phyloP scores from a whole-genome alignment of 2,888 invertebrate genomes.

The Pardosa pseudoannulata region DNA sequence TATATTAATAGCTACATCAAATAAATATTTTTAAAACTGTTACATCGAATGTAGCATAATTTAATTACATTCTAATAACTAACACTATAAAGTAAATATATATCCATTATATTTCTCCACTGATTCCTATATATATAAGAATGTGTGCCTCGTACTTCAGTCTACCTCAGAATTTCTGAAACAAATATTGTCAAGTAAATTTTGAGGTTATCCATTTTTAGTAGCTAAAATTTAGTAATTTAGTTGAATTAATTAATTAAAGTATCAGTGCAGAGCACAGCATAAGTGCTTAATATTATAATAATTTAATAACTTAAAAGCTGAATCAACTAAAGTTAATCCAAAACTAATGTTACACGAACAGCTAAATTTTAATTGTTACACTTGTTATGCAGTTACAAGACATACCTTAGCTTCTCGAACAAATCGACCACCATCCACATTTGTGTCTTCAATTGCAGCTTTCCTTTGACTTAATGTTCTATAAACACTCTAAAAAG shows the following conservation, averaged over 20 bases:
- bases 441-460: conserved; percentile 95
- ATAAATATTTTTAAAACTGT: too few relatives aligned
- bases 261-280: conserved; percentile 30
- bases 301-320: conserved; percentile 18
- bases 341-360: conserved; percentile 32
- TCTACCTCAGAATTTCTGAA: conserved; percentile 32
- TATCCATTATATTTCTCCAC: too few relatives aligned
- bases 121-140: too few relatives aligned
- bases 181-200: conserved; percentile 19
- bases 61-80: too few relatives aligned
- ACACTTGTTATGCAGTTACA: conserved; percentile 36
- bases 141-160: too few relatives aligned
- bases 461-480: conserved; percentile 94
- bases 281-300: conserved; percentile 30
- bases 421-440: conserved; percentile 95
- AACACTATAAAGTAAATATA: too few relatives aligned
- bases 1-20: too few relatives aligned
- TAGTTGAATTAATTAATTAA: conserved; percentile 34
- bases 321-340: conserved; percentile 34
- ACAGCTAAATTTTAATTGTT: conserved; percentile 28
- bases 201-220: conserved; percentile 31
- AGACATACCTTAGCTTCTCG: conserved; percentile 96
- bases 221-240: conserved; percentile 50
- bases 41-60: too few relatives aligned
- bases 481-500: conserved; percentile 89